Evolutionary conservation across 2,113 vertebrate species (phyloP).

Genomic region (Propithecus coquereli): DNA sequence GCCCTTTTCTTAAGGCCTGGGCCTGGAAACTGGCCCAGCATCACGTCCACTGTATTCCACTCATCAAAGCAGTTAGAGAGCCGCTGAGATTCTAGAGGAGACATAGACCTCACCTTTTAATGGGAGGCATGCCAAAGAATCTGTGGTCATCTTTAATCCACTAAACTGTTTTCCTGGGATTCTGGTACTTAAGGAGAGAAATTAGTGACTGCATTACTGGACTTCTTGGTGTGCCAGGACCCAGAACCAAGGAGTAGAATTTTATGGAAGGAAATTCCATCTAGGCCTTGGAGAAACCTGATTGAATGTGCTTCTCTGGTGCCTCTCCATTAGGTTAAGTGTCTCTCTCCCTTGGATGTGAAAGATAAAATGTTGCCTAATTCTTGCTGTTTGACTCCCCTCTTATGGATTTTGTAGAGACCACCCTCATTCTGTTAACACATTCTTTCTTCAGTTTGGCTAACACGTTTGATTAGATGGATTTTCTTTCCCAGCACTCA

Average conservation of each 20-base stretch:
- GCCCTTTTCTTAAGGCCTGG: neutral
- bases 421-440: neutral
- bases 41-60: neutral
- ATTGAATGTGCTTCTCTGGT: neutral
- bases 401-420: neutral
- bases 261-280: neutral
- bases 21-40: neutral
- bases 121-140: neutral
- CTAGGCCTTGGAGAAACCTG: neutral
- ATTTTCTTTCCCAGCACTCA: neutral
- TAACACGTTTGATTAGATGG: neutral
- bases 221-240: neutral
- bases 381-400: neutral
- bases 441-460: slow-evolving; percentile 41
- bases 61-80: neutral
- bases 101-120: neutral
- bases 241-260: neutral
- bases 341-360: neutral
- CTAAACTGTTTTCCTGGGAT: neutral
- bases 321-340: neutral
- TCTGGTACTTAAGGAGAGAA: neutral
- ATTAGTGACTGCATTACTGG: neutral
- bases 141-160: neutral
- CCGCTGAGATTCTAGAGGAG: neutral
- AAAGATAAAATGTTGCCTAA: neutral